These are phyloP conservation scores for Aspidoscelis tigris DNA, from an alignment of 2,113 vertebrate genomes.

Conservation along the genomic window DNA sequence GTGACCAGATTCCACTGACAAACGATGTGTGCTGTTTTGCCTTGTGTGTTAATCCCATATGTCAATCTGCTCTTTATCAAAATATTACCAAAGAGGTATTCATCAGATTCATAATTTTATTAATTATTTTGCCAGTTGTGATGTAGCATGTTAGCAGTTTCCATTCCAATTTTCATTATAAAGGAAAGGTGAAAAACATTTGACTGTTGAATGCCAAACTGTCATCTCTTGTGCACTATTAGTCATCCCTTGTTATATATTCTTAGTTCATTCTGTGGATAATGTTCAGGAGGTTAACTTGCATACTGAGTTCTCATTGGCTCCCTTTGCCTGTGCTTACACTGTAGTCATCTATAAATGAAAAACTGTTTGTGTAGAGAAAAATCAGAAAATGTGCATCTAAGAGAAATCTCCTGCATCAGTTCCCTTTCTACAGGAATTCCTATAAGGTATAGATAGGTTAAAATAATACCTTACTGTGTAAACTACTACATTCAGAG, in stretches of 20 bases:
- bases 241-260: too few relatives aligned
- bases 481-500: background rate
- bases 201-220: background rate
- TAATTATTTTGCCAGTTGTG: background rate
- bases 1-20: conserved; percentile 11
- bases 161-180: background rate
- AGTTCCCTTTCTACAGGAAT: too few relatives aligned
- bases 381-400: too few relatives aligned
- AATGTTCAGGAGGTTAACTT: too few relatives aligned
- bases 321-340: too few relatives aligned
- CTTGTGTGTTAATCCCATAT: conserved; percentile 10
- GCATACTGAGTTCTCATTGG: too few relatives aligned
- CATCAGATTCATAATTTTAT: background rate
- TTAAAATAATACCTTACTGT: background rate
- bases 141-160: background rate
- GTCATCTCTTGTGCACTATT: background rate
- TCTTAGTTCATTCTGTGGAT: too few relatives aligned
- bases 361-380: too few relatives aligned
- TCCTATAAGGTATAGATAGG: background rate
- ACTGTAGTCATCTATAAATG: too few relatives aligned
- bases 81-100: conserved; percentile 12
- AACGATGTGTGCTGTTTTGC: background rate
- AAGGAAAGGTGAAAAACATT: background rate
- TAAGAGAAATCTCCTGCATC: too few relatives aligned
- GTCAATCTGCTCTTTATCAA: conserved; percentile 6